A percentile compares a stretch with the other conserved stretches of the same genome.
Evolutionary conservation across 1,140 invertebrate species (phyloP).

Genomic region (Cephus cinctus): DNA sequence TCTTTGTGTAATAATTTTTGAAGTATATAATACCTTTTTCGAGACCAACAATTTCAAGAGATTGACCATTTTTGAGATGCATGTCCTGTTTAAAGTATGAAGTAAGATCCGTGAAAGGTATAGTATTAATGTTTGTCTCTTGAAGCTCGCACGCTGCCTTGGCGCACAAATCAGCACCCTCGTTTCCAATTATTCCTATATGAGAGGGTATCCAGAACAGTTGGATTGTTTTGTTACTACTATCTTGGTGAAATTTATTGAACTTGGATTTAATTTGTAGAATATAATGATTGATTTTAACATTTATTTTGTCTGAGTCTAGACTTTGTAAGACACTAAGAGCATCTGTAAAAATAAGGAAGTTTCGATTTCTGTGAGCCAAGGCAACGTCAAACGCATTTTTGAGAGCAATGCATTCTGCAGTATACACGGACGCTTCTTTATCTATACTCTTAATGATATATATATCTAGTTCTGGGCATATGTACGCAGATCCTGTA

Average conservation of each 20-base stretch:
- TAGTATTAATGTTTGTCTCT: too few species aligned
- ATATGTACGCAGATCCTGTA: neutral
- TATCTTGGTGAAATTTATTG: neutral
- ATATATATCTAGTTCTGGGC: neutral
- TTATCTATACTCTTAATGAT: neutral
- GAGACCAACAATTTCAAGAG: too few species aligned
- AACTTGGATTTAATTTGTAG: conserved; percentile 4
- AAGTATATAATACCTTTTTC: too few species aligned
- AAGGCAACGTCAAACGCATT: conserved; percentile 1
- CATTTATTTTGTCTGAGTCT: neutral
- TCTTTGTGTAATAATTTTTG: too few species aligned
- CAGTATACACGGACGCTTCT: conserved; percentile 5
- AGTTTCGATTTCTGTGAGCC: neutral
- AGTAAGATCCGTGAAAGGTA: too few species aligned
- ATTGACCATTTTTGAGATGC: too few species aligned
- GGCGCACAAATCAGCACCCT: too few species aligned
- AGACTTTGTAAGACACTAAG: neutral
- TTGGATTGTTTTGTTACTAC: too few species aligned
- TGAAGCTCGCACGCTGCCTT: too few species aligned
- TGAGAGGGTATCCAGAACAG: too few species aligned
- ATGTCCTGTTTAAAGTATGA: too few species aligned
- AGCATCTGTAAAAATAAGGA: conserved; percentile 6
- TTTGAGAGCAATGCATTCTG: conserved; percentile 3
- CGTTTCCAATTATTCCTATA: too few species aligned
- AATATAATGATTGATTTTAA: neutral